Percentiles rank a stretch among this genome's conserved stretches.
Conservation (phyloP, 2,797 vertebrate species). For the Tinamus major region DNA sequence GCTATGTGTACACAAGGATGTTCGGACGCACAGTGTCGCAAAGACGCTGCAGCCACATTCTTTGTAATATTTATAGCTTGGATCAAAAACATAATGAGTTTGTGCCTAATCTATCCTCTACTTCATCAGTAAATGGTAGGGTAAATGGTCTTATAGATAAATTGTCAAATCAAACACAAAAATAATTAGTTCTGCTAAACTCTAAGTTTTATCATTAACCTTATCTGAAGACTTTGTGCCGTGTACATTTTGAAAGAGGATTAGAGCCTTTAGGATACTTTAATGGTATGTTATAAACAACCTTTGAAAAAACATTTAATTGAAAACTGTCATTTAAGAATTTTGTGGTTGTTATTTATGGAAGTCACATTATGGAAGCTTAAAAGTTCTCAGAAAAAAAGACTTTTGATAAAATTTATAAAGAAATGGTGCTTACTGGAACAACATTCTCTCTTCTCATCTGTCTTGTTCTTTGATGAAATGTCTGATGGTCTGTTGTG, state of each 20-base stretch:
- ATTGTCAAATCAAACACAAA: not conserved
- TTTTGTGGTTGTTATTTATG: not conserved
- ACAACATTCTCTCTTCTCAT: not conserved
- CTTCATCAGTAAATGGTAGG: not conserved
- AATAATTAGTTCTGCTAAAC: not conserved
- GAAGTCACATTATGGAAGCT: not conserved
- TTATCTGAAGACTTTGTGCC: not conserved
- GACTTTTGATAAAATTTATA: not conserved
- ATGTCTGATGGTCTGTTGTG: not conserved
- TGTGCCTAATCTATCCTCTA: not conserved
- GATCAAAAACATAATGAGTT: not conserved
- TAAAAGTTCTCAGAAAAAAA: not conserved
- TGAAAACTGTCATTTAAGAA: not conserved
- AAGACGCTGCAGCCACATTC: not conserved
- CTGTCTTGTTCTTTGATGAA: not conserved
- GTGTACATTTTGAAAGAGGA: not conserved
- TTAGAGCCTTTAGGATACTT: not conserved
- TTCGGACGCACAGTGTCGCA: not conserved
- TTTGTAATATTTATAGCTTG: not conserved
- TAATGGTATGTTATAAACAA: not conserved
- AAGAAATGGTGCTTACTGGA: not conserved
- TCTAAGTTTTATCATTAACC: not conserved
- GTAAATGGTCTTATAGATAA: not conserved
- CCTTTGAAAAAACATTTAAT: not conserved
- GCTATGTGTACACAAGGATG: not conserved